phyloP scores from a whole-genome alignment of 1,140 invertebrate species.

The Anastrepha obliqua region DNA sequence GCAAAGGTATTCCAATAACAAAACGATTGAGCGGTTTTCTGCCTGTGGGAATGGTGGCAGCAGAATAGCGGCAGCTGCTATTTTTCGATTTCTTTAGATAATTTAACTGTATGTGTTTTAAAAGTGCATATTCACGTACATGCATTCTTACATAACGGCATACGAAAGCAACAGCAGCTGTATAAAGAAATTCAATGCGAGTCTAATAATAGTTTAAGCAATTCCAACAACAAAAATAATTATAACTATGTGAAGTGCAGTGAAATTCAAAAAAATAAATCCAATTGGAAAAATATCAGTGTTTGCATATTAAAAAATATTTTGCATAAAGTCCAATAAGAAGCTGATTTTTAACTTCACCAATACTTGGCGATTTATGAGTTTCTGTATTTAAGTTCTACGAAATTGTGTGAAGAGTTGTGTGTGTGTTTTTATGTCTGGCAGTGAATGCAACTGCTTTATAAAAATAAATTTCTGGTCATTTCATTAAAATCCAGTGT shows the following conservation, averaged over 20 bases:
- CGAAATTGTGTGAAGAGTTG: too few species aligned
- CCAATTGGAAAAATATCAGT: background rate
- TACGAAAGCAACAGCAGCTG: background rate
- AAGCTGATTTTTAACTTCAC: background rate
- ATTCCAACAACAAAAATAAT: background rate
- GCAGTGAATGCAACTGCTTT: too few species aligned
- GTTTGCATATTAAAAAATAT: background rate
- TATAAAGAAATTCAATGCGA: background rate
- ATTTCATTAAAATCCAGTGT: too few species aligned
- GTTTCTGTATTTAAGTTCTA: too few species aligned
- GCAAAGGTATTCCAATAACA: constrained; percentile 20
- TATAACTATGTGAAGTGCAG: background rate
- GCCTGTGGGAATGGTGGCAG: background rate
- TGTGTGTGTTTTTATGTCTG: too few species aligned
- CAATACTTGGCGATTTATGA: too few species aligned
- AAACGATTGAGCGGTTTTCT: background rate
- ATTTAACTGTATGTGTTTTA: background rate
- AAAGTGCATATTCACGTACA: background rate
- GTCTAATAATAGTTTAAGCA: background rate
- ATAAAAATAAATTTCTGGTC: too few species aligned
- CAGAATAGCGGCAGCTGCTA: constrained; percentile 29
- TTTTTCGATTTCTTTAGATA: constrained; percentile 10
- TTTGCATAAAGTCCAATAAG: background rate
- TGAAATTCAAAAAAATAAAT: background rate
- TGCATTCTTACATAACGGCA: background rate